phyloP scores from a whole-genome alignment of 1,140 invertebrate species.

The Lerema accius region DNA sequence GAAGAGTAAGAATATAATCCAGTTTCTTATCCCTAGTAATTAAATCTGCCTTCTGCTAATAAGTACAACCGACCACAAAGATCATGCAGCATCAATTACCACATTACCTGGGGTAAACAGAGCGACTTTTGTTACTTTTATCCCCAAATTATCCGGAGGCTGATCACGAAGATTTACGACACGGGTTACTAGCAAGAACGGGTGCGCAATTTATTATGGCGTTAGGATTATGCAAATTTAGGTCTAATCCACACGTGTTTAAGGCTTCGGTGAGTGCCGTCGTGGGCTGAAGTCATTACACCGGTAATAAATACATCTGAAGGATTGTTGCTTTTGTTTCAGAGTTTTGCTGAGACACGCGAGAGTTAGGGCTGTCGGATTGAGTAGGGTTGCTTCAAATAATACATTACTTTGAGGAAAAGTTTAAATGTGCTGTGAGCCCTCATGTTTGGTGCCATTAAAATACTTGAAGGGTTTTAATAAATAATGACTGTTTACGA shows the following conservation, averaged over 20 bases:
- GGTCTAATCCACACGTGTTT: background rate
- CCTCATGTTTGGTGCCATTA: background rate
- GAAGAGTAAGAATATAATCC: too few species aligned
- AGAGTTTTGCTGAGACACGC: background rate
- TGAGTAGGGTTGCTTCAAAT: background rate
- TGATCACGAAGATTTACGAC: constrained; percentile 4
- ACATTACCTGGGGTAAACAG: background rate
- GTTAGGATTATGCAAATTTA: background rate
- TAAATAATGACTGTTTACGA: background rate
- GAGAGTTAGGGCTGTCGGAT: background rate
- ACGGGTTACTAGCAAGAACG: background rate
- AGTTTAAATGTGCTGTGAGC: background rate
- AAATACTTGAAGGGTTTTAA: background rate
- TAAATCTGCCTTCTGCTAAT: too few species aligned
- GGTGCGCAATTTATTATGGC: background rate
- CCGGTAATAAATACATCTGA: constrained; percentile 4
- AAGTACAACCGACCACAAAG: background rate
- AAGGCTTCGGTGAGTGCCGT: background rate
- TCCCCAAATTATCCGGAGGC: background rate
- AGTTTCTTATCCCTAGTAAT: too few species aligned
- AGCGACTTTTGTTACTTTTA: background rate
- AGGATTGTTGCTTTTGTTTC: constrained; percentile 5
- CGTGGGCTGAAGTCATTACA: background rate
- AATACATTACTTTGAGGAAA: background rate
- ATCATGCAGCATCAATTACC: too few species aligned